Conservation (phyloP, 2,797 vertebrate genomes). For the Coluber constrictor region DNA sequence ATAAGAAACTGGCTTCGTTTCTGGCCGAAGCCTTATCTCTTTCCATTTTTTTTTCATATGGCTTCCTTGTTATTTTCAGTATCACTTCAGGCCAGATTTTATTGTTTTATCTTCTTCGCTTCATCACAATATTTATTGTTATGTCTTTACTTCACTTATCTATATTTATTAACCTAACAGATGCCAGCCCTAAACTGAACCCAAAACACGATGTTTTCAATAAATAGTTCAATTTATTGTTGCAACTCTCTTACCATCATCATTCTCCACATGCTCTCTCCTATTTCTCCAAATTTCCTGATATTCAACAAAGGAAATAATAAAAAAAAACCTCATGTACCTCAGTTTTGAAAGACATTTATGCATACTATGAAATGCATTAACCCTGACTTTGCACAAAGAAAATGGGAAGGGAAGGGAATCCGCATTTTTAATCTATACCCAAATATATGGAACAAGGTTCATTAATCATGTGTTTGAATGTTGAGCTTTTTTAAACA, state of each 20-base stretch:
- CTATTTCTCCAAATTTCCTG: neutral
- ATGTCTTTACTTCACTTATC: neutral
- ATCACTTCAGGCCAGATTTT: neutral
- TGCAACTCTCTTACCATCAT: neutral
- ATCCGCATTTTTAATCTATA: neutral
- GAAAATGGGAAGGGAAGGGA: neutral
- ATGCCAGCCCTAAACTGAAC: neutral
- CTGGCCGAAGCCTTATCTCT: neutral
- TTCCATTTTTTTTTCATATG: neutral
- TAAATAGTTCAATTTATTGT: neutral
- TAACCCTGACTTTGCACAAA: neutral
- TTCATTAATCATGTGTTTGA: neutral
- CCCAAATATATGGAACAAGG: neutral
- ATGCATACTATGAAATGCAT: neutral
- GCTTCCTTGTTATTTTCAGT: neutral
- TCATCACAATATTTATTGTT: neutral
- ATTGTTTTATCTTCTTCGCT: neutral
- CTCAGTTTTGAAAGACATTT: neutral
- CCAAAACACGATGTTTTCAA: neutral
- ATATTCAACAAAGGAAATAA: neutral
- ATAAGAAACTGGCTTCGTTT: neutral
- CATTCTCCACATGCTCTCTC: neutral
- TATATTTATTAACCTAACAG: neutral
- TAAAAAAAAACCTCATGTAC: neutral
- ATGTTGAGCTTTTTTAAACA: neutral